phyloP scores from a whole-genome alignment of 2,888 invertebrate species.

The Agrochola litura region DNA sequence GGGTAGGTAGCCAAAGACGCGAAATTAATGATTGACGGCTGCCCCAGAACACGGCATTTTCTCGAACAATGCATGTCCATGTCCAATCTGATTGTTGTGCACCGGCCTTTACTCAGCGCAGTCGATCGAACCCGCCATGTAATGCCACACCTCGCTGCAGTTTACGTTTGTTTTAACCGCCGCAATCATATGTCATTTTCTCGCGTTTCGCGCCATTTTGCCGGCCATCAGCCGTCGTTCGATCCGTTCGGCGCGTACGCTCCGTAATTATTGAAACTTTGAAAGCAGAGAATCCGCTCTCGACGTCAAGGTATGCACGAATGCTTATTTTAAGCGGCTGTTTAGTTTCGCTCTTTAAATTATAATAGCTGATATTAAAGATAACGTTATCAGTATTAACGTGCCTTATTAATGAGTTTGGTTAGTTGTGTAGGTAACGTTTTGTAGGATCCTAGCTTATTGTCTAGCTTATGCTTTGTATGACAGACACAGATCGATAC shows the following conservation, averaged over 20 bases:
- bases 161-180: slow-evolving; percentile 84
- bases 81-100: slow-evolving; percentile 64
- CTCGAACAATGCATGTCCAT: slow-evolving; percentile 60
- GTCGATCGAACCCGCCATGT: slow-evolving; percentile 69
- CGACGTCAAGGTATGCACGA: slow-evolving; percentile 54
- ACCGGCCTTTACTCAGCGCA: slow-evolving; percentile 66
- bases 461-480: not conserved
- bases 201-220: slow-evolving; percentile 82
- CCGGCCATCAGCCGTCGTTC: slow-evolving; percentile 76
- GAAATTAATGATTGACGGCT: slow-evolving; percentile 49
- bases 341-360: slow-evolving; percentile 51
- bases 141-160: slow-evolving; percentile 75
- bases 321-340: slow-evolving; percentile 48
- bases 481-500: slow-evolving; percentile 5
- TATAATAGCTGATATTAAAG: slow-evolving; percentile 42
- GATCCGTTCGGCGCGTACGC: slow-evolving; percentile 73
- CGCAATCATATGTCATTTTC: slow-evolving; percentile 86
- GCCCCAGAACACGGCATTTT: slow-evolving; percentile 30
- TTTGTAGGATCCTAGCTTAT: not conserved
- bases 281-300: slow-evolving; percentile 73
- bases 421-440: not conserved
- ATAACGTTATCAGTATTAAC: slow-evolving; percentile 29
- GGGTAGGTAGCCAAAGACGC: slow-evolving; percentile 34
- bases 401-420: slow-evolving; percentile 17
- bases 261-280: slow-evolving; percentile 75